A percentile compares a stretch with the other conserved stretches of the same genome.
These are phyloP conservation scores for Emberiza fucata DNA, from an alignment of 2,113 vertebrate genomes.

Conservation along the genomic window DNA sequence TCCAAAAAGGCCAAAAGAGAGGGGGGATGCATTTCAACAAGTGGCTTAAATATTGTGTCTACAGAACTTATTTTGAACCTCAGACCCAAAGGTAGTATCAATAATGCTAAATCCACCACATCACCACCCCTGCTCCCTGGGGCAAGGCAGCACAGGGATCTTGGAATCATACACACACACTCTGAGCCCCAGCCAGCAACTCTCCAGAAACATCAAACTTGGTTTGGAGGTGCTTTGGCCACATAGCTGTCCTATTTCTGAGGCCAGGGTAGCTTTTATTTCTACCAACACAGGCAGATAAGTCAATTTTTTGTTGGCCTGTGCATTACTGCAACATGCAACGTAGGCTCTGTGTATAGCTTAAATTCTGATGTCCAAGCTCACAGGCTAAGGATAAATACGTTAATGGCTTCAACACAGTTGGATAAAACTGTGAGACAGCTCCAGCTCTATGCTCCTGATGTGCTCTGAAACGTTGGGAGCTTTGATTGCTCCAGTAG, in stretches of 20 bases:
- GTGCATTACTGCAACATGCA: rapidly evolving
- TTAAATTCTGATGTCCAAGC: neutral
- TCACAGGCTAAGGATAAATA: neutral
- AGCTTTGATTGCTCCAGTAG: neutral
- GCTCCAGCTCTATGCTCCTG: neutral
- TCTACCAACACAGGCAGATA: neutral
- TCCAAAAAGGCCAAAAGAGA: neutral
- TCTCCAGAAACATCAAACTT: neutral
- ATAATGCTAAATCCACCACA: neutral
- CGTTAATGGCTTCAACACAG: neutral
- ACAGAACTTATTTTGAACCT: neutral
- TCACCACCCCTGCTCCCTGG: neutral
- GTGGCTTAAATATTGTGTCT: rapidly evolving
- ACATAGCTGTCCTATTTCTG: neutral
- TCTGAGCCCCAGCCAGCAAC: neutral
- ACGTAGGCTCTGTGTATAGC: neutral
- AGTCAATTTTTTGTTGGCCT: neutral
- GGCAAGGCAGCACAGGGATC: neutral
- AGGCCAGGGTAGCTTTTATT: neutral
- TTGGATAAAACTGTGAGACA: neutral
- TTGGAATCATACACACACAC: neutral
- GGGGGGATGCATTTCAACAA: neutral
- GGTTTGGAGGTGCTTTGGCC: neutral
- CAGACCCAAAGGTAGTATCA: neutral
- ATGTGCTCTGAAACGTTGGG: neutral